Evolutionary conservation across 2,888 invertebrate species (phyloP).

Genomic region (Pandemis heparana): DNA sequence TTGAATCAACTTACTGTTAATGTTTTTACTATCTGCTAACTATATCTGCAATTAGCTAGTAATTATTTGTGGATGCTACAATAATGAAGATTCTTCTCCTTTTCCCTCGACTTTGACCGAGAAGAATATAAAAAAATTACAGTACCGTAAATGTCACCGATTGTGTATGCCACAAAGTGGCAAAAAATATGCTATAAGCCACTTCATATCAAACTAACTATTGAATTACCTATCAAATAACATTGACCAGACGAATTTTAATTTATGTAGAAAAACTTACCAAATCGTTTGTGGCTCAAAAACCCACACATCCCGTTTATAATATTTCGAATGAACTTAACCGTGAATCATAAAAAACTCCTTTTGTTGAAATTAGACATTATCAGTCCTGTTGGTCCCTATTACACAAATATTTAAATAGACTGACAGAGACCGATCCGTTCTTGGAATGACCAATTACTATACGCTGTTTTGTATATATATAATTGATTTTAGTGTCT

Average conservation of each 20-base stretch:
- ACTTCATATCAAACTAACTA: too few species aligned
- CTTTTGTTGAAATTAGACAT: neutral
- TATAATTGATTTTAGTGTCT: conserved; percentile 5
- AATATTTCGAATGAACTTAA: too few species aligned
- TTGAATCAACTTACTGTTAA: neutral
- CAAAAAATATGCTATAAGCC: too few species aligned
- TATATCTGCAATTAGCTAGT: conserved; percentile 13
- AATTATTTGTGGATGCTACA: neutral
- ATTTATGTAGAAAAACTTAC: too few species aligned
- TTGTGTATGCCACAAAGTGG: too few species aligned
- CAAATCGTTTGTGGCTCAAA: neutral
- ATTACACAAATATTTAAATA: neutral
- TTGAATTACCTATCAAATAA: too few species aligned
- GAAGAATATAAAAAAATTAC: neutral
- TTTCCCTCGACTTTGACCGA: neutral
- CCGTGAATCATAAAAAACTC: too few species aligned
- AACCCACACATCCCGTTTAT: too few species aligned
- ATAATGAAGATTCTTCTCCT: neutral
- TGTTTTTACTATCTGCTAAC: conserved; percentile 14
- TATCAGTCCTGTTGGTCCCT: neutral
- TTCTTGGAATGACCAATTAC: neutral
- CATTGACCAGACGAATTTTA: too few species aligned
- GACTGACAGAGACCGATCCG: neutral
- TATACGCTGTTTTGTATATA: neutral
- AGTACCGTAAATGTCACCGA: neutral